Conservation (phyloP, 2,113 vertebrate species). For the Erythrocebus patas region DNA sequence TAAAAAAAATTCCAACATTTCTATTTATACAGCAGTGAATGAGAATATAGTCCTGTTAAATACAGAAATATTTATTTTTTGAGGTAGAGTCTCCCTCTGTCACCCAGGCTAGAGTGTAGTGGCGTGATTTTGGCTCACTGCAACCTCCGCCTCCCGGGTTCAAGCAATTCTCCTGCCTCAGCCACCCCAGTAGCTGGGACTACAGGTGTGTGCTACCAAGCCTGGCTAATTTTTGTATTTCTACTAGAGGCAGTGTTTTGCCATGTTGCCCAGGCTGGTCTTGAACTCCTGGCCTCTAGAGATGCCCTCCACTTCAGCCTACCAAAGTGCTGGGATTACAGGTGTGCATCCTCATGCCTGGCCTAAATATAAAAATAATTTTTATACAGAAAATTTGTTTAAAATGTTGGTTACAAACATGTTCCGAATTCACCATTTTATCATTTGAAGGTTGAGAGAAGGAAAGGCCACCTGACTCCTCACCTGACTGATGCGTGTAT, state of each 20-base stretch:
- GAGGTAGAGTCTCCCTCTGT: neutral
- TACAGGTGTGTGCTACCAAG: no score
- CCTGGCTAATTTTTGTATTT: neutral
- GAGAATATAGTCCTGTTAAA: conserved; percentile 18
- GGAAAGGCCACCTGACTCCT: neutral
- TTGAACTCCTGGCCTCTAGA: neutral
- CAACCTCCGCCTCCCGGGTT: neutral
- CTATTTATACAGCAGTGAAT: neutral
- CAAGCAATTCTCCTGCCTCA: neutral
- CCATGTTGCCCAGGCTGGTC: neutral
- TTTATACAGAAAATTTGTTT: neutral
- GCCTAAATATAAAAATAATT: neutral
- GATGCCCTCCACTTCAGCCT: neutral
- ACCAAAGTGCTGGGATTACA: neutral
- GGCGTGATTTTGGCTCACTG: neutral
- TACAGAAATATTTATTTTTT: neutral
- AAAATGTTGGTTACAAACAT: neutral
- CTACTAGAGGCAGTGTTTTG: neutral
- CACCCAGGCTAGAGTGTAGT: neutral
- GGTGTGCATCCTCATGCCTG: neutral
- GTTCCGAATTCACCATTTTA: neutral
- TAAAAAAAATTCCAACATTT: neutral
- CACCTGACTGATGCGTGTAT: neutral
- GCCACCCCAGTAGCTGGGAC: neutral
- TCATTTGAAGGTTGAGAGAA: neutral